A percentile compares a stretch with the other conserved stretches of the same genome.
These are phyloP conservation scores for Cuculus canorus DNA, from an alignment of 2,797 vertebrate genomes.

Conservation along the genomic window DNA sequence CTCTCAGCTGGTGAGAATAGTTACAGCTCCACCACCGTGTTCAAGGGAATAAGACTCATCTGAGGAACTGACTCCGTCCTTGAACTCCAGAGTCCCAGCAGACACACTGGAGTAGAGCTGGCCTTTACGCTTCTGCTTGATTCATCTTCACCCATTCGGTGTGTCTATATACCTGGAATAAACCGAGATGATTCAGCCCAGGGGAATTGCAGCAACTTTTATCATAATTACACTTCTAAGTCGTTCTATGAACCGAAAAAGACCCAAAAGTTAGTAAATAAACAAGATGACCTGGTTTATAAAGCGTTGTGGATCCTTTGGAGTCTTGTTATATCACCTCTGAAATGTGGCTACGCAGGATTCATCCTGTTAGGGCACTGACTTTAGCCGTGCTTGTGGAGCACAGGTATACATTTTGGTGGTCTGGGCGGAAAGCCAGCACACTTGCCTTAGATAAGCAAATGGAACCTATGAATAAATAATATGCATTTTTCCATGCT, in stretches of 20 bases:
- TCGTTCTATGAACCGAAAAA: not conserved
- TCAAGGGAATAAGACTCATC: not conserved
- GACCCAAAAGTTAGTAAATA: not conserved
- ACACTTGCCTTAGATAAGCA: conserved; percentile 35
- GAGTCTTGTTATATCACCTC: not conserved
- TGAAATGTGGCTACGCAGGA: conserved; percentile 17
- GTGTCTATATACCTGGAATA: not conserved
- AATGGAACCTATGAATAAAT: conserved; percentile 59
- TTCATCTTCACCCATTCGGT: not conserved
- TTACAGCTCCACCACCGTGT: not conserved
- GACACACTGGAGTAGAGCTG: not conserved
- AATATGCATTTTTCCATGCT: conserved; percentile 4
- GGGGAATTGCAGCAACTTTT: not conserved
- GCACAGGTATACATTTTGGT: conserved; percentile 25
- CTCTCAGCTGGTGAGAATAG: not conserved
- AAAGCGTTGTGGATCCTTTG: not conserved
- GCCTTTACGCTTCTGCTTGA: not conserved
- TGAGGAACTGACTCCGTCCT: not conserved
- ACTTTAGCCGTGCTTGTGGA: not conserved
- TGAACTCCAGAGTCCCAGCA: not conserved
- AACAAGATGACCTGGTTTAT: conserved; percentile 14
- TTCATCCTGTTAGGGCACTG: not conserved
- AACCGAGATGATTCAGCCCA: not conserved
- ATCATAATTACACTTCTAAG: not conserved
- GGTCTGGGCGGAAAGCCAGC: conserved; percentile 50